A percentile compares a stretch with the other conserved stretches of the same genome.
Conservation (phyloP, 2,113 vertebrate genomes). For the Tachycineta bicolor region DNA sequence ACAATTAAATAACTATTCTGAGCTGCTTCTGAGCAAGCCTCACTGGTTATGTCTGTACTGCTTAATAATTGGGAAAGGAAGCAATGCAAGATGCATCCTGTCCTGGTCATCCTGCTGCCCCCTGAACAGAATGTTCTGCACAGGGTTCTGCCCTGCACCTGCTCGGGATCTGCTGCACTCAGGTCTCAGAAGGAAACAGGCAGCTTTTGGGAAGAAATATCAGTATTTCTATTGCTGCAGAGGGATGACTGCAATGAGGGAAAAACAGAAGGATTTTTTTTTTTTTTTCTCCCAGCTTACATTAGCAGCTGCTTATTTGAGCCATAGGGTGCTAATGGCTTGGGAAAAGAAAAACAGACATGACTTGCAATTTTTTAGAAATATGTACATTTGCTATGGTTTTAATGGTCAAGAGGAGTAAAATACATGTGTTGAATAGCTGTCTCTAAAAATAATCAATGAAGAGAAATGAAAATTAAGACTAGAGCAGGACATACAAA, state of each 20-base stretch:
- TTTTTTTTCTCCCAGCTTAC: neutral
- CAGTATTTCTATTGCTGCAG: neutral
- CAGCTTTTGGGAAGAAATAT: neutral
- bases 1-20: neutral
- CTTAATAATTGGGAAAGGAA: neutral
- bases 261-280: neutral
- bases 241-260: neutral
- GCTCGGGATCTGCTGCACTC: neutral
- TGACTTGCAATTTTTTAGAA: neutral
- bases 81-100: neutral
- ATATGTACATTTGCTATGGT: neutral
- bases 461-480: neutral
- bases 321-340: neutral
- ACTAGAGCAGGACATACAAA: neutral
- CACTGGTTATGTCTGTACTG: neutral
- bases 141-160: neutral
- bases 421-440: neutral
- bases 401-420: neutral
- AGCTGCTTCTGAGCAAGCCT: neutral
- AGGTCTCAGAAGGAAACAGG: neutral
- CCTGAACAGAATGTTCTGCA: neutral
- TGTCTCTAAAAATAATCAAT: neutral
- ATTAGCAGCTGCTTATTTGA: neutral
- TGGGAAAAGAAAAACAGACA: neutral
- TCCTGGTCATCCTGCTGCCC: neutral